Evolutionary conservation across 2,113 vertebrate genomes (phyloP).

Genomic region (Micromys minutus): DNA sequence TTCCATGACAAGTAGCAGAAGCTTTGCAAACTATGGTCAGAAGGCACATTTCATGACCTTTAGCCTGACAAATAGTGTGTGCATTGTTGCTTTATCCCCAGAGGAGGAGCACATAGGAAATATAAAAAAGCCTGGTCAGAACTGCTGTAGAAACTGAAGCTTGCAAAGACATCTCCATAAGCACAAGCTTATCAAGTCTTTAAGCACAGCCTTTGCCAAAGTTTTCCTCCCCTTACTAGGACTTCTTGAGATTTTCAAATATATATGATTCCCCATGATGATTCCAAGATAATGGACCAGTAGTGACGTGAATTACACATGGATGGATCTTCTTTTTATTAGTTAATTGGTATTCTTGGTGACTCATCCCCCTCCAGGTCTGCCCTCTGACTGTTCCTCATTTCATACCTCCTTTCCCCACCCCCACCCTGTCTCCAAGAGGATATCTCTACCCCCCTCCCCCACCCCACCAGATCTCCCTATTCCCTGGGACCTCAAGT

Average conservation of each 20-base stretch:
- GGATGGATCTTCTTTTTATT: constrained; percentile 35
- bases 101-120: constrained; percentile 42
- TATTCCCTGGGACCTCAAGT: too few relatives aligned
- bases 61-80: constrained; percentile 64
- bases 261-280: background rate
- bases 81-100: constrained; percentile 62
- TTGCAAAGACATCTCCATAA: constrained; percentile 31
- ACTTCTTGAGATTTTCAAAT: background rate
- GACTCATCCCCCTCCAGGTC: too few relatives aligned
- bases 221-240: background rate
- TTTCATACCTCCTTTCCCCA: too few relatives aligned
- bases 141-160: constrained; percentile 8
- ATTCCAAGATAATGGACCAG: background rate
- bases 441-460: too few relatives aligned
- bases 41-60: constrained; percentile 67
- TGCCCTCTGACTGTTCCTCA: too few relatives aligned
- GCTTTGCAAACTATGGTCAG: constrained; percentile 72
- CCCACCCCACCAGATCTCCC: too few relatives aligned
- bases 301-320: background rate
- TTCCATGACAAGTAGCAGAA: constrained; percentile 73
- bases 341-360: too few relatives aligned
- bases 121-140: background rate
- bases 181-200: constrained; percentile 36
- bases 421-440: too few relatives aligned
- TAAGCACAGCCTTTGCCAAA: constrained; percentile 16